Conservation (phyloP, 2,888 invertebrate genomes). For the Andrena camellia region DNA sequence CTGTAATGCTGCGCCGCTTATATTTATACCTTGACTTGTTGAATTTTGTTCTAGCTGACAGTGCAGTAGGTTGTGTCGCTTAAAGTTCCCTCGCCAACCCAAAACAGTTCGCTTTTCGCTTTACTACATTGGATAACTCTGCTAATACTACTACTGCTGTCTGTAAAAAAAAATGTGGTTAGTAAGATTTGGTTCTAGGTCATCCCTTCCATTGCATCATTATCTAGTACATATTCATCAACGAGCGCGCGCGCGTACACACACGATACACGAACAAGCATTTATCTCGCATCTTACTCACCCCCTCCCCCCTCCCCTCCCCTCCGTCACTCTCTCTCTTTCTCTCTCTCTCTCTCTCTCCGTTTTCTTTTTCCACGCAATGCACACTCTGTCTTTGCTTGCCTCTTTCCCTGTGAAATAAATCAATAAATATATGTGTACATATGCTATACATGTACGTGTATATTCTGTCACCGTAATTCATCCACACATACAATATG, state of each 20-base stretch:
- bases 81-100: constrained; percentile 80
- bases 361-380: constrained; percentile 3
- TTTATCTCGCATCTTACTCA: background rate
- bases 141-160: constrained; percentile 82
- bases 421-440: constrained; percentile 32
- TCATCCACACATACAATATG: constrained; percentile 13
- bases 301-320: no score
- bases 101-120: constrained; percentile 81
- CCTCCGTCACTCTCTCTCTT: no score
- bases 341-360: background rate
- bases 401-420: constrained; percentile 28
- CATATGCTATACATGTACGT: constrained; percentile 19
- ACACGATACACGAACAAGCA: constrained; percentile 4
- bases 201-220: constrained; percentile 67
- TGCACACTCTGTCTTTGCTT: constrained; percentile 33
- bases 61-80: constrained; percentile 83
- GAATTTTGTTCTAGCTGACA: constrained; percentile 83
- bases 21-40: constrained; percentile 71
- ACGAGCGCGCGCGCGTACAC: background rate
- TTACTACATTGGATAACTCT: constrained; percentile 81
- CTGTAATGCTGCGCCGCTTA: constrained; percentile 72
- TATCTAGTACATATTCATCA: constrained; percentile 30
- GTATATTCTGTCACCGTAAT: constrained; percentile 18
- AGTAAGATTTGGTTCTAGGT: constrained; percentile 77
- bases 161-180: constrained; percentile 78